Conservation (phyloP, 2,797 vertebrate species). For the Rhodeus uyekii region DNA sequence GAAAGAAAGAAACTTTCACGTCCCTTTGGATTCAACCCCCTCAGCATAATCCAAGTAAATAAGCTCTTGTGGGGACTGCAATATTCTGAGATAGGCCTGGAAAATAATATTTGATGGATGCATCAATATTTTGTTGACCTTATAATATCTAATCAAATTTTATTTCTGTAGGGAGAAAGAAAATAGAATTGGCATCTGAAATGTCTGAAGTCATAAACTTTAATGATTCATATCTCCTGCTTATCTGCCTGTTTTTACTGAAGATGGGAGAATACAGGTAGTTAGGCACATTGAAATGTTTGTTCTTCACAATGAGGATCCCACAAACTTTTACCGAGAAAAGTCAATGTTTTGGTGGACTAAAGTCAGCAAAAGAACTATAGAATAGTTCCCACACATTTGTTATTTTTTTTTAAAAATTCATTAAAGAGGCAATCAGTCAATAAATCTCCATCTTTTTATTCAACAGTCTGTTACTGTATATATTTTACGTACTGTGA, state of each 20-base stretch:
- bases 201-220: slow-evolving; percentile 30
- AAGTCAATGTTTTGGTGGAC: background rate
- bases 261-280: slow-evolving; percentile 4
- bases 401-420: background rate
- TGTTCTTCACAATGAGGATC: background rate
- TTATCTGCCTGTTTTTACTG: slow-evolving; percentile 8
- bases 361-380: too few species aligned
- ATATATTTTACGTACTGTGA: background rate
- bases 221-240: slow-evolving; percentile 29
- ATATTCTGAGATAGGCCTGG: background rate
- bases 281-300: slow-evolving; percentile 3
- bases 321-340: background rate
- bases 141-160: slow-evolving; percentile 50
- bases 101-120: slow-evolving; percentile 48
- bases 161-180: slow-evolving; percentile 24
- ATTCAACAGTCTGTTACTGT: background rate
- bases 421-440: background rate
- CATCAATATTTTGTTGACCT: slow-evolving; percentile 52
- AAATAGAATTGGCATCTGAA: slow-evolving; percentile 14
- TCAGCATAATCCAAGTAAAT: slow-evolving; percentile 28
- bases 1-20: background rate
- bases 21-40: slow-evolving; percentile 22
- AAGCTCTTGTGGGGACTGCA: slow-evolving; percentile 3
- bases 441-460: background rate
- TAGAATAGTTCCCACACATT: too few species aligned